Conservation (phyloP, 2,113 vertebrate genomes). For the Andinoacara biseriatus region DNA sequence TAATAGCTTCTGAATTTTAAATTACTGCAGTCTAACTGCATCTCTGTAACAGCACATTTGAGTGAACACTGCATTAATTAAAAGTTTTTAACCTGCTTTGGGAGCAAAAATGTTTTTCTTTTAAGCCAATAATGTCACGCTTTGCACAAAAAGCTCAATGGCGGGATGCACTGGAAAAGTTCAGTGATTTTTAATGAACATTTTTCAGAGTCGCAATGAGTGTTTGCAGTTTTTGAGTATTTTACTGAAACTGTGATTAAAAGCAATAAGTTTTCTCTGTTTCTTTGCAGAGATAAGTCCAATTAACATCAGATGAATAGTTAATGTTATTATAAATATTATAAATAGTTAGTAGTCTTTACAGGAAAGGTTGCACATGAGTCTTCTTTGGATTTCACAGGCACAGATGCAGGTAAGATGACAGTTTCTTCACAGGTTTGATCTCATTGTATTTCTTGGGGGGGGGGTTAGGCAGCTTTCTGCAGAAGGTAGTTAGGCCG, state of each 20-base stretch:
- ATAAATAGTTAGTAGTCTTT: background rate
- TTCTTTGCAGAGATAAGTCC: background rate
- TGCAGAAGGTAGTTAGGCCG: background rate
- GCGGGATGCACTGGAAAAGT: background rate
- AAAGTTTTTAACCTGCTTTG: background rate
- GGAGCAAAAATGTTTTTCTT: background rate
- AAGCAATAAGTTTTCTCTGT: background rate
- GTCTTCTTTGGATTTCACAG: background rate
- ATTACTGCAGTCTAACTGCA: conserved; percentile 11
- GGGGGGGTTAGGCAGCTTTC: background rate
- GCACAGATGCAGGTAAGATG: background rate
- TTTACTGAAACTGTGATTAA: background rate
- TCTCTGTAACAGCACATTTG: background rate
- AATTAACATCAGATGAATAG: background rate
- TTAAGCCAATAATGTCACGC: background rate
- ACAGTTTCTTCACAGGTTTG: background rate
- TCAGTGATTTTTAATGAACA: background rate
- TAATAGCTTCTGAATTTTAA: conserved; percentile 7
- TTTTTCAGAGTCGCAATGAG: background rate
- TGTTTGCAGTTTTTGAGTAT: background rate
- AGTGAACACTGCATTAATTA: conserved; percentile 1
- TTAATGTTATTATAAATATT: background rate
- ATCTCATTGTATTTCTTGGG: background rate
- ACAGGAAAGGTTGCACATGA: background rate
- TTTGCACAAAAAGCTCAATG: background rate